phyloP scores from a whole-genome alignment of 2,888 invertebrate species.

The Rotaria sp. region DNA sequence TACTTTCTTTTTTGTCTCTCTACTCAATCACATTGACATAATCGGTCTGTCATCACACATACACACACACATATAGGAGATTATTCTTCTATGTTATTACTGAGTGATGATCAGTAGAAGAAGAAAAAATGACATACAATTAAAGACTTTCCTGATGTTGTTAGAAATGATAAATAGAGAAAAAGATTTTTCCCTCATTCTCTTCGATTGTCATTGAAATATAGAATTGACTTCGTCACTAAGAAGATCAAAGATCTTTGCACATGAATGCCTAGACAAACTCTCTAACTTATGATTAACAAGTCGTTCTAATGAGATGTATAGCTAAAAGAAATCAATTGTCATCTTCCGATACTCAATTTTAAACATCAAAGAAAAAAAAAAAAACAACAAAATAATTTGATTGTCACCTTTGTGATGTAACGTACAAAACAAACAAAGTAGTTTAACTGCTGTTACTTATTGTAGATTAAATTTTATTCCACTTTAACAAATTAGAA shows the following conservation, averaged over 20 bases:
- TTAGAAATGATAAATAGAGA: no score
- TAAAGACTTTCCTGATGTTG: background rate
- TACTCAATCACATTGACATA: background rate
- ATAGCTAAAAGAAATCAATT: background rate
- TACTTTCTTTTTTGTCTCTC: background rate
- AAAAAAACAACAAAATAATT: background rate
- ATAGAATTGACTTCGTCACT: no score
- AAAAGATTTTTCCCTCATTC: background rate
- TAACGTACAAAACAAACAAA: background rate
- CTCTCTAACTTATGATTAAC: background rate
- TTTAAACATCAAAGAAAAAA: background rate
- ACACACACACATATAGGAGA: background rate
- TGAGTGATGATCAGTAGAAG: background rate
- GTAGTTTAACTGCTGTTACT: background rate
- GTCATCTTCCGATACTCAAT: background rate
- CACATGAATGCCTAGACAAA: no score
- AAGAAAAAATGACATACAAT: background rate
- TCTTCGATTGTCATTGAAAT: background rate
- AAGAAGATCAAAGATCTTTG: no score
- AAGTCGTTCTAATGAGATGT: background rate
- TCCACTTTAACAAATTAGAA: background rate
- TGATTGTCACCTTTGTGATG: background rate
- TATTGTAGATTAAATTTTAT: background rate
- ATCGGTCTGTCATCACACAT: background rate
- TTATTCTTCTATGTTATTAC: background rate